Evolutionary conservation across 2,113 vertebrate genomes (phyloP).

Genomic region (Thryonomys swinderianus): DNA sequence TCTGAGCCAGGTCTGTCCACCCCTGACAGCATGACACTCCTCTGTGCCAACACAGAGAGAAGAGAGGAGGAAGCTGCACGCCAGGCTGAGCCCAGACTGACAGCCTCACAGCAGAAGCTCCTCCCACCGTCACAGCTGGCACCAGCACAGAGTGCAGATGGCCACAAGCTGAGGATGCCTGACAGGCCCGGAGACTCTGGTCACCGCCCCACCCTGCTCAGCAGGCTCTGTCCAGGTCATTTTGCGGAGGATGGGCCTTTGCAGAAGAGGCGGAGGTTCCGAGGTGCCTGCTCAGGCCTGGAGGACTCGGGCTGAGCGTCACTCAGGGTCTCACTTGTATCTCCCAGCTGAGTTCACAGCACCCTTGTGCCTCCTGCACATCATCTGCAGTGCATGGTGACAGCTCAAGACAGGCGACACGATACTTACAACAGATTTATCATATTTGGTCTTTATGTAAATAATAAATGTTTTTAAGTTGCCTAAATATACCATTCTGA

Average conservation of each 20-base stretch:
- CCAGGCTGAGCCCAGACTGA: no score
- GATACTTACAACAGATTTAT: slow-evolving; percentile 86
- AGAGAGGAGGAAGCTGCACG: no score
- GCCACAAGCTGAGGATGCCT: background rate
- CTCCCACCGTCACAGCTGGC: background rate
- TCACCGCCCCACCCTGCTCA: no score
- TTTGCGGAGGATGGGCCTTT: background rate
- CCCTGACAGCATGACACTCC: background rate
- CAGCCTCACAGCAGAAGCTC: background rate
- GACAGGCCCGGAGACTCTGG: no score
- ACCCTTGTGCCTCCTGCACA: slow-evolving; percentile 80
- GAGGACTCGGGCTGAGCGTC: background rate
- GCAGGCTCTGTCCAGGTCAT: background rate
- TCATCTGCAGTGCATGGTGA: slow-evolving; percentile 85
- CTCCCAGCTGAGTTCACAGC: slow-evolving; percentile 83
- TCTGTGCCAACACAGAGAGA: background rate
- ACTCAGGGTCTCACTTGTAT: slow-evolving; percentile 71
- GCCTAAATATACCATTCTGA: slow-evolving; percentile 88
- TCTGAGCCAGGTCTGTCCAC: background rate
- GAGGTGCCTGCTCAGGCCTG: background rate
- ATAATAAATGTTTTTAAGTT: slow-evolving; percentile 85
- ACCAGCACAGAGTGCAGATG: background rate
- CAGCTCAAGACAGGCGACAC: slow-evolving; percentile 85
- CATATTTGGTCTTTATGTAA: slow-evolving; percentile 90
- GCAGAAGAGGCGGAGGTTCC: background rate